phyloP scores from a whole-genome alignment of 92 coral and sea anemone species.

The Zoanthus solanderi region DNA sequence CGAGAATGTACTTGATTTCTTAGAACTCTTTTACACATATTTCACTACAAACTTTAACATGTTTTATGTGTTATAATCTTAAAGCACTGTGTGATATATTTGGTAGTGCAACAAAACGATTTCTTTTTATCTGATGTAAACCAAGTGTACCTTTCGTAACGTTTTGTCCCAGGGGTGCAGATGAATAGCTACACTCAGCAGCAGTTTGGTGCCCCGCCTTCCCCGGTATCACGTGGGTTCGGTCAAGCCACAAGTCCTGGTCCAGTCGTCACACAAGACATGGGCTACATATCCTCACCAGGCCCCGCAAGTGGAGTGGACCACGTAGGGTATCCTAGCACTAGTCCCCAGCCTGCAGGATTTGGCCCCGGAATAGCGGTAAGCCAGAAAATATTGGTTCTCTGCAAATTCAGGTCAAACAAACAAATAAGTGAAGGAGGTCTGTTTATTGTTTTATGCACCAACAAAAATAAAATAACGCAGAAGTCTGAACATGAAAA shows the following conservation, averaged over 20 bases:
- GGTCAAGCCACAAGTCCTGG: constrained; percentile 94
- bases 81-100: too few relatives aligned
- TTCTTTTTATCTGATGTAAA: too few relatives aligned
- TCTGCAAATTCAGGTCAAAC: too few relatives aligned
- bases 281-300: constrained; percentile 84
- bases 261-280: constrained; percentile 86
- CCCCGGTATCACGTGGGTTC: constrained; percentile 93
- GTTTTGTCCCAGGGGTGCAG: constrained; percentile 63
- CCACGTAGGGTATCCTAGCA: constrained; percentile 87
- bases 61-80: too few relatives aligned
- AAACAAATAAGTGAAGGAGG: too few relatives aligned
- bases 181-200: constrained; percentile 88
- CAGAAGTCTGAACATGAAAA: too few relatives aligned
- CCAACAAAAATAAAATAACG: too few relatives aligned
- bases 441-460: too few relatives aligned
- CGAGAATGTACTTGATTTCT: too few relatives aligned
- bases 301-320: constrained; percentile 86
- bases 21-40: too few relatives aligned
- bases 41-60: too few relatives aligned
- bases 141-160: neutral
- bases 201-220: constrained; percentile 94
- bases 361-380: constrained; percentile 95
- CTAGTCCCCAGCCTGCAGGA: constrained; percentile 97
- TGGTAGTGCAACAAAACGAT: too few relatives aligned
- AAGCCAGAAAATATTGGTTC: constrained; percentile 38